Percentiles rank a stretch among this genome's conserved stretches.
Evolutionary conservation across 2,888 invertebrate genomes (phyloP).

Genomic region (Idaea straminata): DNA sequence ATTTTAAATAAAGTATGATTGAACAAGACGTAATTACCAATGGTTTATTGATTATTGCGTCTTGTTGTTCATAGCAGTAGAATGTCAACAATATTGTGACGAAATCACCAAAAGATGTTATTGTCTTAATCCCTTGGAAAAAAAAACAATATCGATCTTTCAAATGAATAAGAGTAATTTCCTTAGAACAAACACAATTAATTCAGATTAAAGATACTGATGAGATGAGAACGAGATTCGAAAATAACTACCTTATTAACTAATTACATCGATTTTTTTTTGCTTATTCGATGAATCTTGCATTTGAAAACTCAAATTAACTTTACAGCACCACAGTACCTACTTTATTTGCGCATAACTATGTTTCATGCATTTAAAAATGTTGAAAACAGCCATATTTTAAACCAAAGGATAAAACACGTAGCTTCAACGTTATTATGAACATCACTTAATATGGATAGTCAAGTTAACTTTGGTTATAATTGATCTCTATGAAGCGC

Average conservation of each 20-base stretch:
- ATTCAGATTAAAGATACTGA: background rate
- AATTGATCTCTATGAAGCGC: slow-evolving; percentile 45
- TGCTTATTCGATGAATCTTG: too few relatives aligned
- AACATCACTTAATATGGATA: background rate
- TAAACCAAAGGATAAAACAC: background rate
- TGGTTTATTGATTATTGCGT: background rate
- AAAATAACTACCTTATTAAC: background rate
- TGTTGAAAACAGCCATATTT: background rate
- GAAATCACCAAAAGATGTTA: background rate
- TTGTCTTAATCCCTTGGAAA: background rate
- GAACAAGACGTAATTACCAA: background rate
- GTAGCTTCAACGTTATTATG: background rate
- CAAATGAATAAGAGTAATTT: too few relatives aligned
- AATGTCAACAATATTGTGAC: background rate
- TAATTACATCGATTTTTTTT: too few relatives aligned
- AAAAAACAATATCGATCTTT: too few relatives aligned
- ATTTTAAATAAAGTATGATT: background rate
- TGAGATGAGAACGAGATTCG: background rate
- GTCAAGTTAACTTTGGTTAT: slow-evolving; percentile 5
- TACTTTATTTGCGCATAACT: too few relatives aligned
- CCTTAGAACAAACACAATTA: background rate
- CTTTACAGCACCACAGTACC: too few relatives aligned
- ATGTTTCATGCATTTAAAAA: background rate
- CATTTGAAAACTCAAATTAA: too few relatives aligned
- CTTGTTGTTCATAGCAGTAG: background rate